Percentiles rank a stretch among this genome's conserved stretches.
phyloP scores from a whole-genome alignment of 2,113 vertebrate species.

The Brachyhypopomus occidentalis region DNA sequence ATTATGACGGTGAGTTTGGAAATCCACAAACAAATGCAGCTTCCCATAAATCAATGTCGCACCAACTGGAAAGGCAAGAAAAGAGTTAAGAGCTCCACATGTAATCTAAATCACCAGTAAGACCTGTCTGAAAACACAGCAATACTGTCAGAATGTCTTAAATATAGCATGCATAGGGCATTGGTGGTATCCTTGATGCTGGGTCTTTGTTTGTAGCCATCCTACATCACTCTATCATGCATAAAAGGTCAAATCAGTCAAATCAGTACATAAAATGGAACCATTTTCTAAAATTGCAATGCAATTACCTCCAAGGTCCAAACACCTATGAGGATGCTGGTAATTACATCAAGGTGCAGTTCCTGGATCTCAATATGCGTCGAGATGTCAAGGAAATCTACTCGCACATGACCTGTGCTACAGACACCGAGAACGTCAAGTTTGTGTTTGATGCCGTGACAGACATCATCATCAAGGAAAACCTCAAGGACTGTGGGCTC shows the following conservation, averaged over 20 bases:
- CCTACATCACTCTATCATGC: too few species aligned
- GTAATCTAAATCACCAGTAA: background rate
- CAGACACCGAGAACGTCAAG: constrained; percentile 97
- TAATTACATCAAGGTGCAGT: constrained; percentile 95
- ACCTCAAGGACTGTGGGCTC: constrained; percentile 96
- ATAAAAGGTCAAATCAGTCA: too few species aligned
- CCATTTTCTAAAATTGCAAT: background rate
- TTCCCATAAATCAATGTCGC: background rate
- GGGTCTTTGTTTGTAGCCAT: too few species aligned
- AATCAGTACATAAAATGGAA: background rate
- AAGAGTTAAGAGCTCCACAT: background rate
- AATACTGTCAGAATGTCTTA: background rate
- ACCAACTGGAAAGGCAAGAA: background rate
- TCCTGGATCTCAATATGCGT: constrained; percentile 92
- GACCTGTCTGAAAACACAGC: background rate
- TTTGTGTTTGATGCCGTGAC: constrained; percentile 98
- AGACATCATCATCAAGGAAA: constrained; percentile 99
- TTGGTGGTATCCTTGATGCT: too few species aligned
- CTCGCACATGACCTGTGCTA: constrained; percentile 98
- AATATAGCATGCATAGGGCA: background rate
- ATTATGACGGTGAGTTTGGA: constrained; percentile 86
- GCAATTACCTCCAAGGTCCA: constrained; percentile 74
- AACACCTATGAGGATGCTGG: constrained; percentile 95
- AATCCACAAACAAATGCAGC: background rate
- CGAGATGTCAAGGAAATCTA: constrained; percentile 94